A percentile compares a stretch with the other conserved stretches of the same genome.
These are phyloP conservation scores for Coleophora deauratella DNA, from an alignment of 2,888 invertebrate genomes.

Conservation along the genomic window DNA sequence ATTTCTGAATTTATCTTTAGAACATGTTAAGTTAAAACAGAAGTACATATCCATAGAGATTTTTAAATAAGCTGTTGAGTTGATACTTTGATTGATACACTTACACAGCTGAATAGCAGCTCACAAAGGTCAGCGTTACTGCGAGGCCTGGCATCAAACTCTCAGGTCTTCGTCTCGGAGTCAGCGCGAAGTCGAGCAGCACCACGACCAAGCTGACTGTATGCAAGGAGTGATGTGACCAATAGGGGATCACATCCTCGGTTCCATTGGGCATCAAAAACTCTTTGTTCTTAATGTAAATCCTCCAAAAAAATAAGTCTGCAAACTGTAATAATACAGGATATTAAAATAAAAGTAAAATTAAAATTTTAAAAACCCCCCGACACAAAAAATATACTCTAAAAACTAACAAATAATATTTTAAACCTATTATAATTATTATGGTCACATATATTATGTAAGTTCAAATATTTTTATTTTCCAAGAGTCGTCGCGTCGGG, in stretches of 20 bases:
- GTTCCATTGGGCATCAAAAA: constrained; percentile 39
- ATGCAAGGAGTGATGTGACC: constrained; percentile 58
- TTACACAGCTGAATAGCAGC: constrained; percentile 39
- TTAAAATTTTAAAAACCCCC: no score
- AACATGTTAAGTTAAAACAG: no score
- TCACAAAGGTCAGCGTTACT: constrained; percentile 29
- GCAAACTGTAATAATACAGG: constrained; percentile 43
- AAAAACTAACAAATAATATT: no score
- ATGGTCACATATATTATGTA: no score
- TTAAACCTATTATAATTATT: no score
- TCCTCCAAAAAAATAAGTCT: constrained; percentile 54
- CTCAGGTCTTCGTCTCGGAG: constrained; percentile 39
- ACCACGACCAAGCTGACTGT: constrained; percentile 43
- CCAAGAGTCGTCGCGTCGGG: no score
- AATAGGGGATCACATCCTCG: constrained; percentile 40
- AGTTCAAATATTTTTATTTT: no score
- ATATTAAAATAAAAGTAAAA: no score
- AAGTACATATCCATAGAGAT: no score
- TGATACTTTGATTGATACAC: constrained; percentile 18
- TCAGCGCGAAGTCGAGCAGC: constrained; percentile 41
- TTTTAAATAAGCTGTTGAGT: no score
- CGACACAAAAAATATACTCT: no score
- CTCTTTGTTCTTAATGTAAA: constrained; percentile 45
- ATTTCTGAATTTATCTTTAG: no score
- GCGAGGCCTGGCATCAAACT: constrained; percentile 27